These are phyloP conservation scores for Orius insidiosus DNA, from an alignment of 1,140 invertebrate genomes.

Conservation along the genomic window DNA sequence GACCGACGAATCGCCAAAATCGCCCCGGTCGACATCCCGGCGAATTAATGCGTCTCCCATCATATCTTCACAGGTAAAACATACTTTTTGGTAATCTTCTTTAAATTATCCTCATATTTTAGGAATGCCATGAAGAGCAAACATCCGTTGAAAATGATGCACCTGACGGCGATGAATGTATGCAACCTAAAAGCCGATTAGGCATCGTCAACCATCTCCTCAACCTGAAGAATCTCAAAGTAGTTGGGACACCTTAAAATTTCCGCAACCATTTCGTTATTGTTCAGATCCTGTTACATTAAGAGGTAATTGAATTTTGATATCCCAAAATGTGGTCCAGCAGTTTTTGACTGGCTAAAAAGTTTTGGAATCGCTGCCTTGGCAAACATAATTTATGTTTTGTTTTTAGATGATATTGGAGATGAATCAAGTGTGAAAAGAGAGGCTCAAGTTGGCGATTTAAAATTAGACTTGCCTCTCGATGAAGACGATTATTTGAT, in stretches of 20 bases:
- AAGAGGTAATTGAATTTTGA: conserved; percentile 18
- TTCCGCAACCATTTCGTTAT: conserved; percentile 34
- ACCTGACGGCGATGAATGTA: conserved; percentile 79
- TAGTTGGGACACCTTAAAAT: conserved; percentile 43
- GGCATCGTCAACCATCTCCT: conserved; percentile 6
- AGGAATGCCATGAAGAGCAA: conserved; percentile 51
- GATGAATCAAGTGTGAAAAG: conserved; percentile 25
- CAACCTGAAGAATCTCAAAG: conserved; percentile 36
- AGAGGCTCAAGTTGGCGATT: conserved; percentile 51
- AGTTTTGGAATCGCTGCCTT: too few species aligned
- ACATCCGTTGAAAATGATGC: conserved; percentile 67
- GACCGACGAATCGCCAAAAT: conserved; percentile 86
- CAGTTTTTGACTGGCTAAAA: too few species aligned
- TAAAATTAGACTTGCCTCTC: conserved; percentile 69
- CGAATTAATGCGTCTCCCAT: conserved; percentile 76
- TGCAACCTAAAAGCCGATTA: conserved; percentile 59
- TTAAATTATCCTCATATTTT: too few species aligned
- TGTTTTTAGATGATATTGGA: conserved; percentile 10
- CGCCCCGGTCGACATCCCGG: conserved; percentile 88
- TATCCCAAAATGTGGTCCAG: too few species aligned
- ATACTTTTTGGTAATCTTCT: background rate
- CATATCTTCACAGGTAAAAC: conserved; percentile 54
- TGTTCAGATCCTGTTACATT: conserved; percentile 30
- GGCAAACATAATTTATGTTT: background rate
- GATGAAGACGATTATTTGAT: conserved; percentile 95